phyloP scores from a whole-genome alignment of 37 sponge, comb jelly and placozoan species.

The Beroe forskalii region DNA sequence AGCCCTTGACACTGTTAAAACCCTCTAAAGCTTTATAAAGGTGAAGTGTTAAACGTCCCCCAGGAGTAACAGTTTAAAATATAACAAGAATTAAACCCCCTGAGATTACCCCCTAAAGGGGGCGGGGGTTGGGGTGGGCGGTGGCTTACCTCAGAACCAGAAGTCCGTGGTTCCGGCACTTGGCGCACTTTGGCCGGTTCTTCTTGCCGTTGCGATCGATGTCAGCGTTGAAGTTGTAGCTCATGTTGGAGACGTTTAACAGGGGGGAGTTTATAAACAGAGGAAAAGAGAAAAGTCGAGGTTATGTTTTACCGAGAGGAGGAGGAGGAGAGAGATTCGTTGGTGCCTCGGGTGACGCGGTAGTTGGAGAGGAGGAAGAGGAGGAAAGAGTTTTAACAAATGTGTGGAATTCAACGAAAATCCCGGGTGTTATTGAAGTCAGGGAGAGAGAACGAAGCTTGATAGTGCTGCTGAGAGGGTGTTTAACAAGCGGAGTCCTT shows the following conservation, averaged over 20 bases:
- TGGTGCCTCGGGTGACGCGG: too few species aligned
- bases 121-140: background rate
- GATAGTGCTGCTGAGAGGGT: constrained; percentile 19
- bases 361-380: background rate
- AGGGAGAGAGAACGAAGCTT: constrained; percentile 24
- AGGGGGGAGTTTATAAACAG: too few species aligned
- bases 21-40: background rate
- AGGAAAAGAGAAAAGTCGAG: too few species aligned
- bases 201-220: constrained; percentile 64
- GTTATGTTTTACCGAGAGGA: background rate
- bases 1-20: background rate
- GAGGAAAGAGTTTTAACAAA: constrained; percentile 23
- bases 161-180: constrained; percentile 63
- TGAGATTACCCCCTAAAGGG: background rate
- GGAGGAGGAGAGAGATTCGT: background rate
- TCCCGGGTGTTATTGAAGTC: too few species aligned
- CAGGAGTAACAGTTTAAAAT: constrained; percentile 28
- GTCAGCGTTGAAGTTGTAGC: constrained; percentile 59
- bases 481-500: background rate
- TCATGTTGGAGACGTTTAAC: too few species aligned
- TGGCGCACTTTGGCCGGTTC: constrained; percentile 63
- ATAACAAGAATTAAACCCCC: constrained; percentile 11
- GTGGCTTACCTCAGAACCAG: constrained; percentile 26
- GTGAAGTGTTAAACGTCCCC: constrained; percentile 53
- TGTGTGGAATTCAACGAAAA: background rate